Percentiles rank a stretch among this genome's conserved stretches.
Conservation (phyloP, 2,797 vertebrate genomes). For the Leucoraja ocellata region DNA sequence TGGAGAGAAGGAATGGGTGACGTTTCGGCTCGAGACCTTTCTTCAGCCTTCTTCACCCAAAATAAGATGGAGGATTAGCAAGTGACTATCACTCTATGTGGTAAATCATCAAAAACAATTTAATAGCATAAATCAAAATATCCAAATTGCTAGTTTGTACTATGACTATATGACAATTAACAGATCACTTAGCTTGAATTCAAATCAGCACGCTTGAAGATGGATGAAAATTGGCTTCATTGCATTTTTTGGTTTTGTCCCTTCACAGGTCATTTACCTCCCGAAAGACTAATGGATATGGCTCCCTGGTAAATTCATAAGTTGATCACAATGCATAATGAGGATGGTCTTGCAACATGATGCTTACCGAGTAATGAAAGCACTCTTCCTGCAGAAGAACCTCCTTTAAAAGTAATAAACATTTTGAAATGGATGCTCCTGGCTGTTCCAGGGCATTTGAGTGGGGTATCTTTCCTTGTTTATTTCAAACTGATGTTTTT, state of each 20-base stretch:
- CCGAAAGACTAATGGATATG: background rate
- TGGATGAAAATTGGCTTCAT: background rate
- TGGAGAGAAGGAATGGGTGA: too few relatives aligned
- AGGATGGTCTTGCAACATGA: too few relatives aligned
- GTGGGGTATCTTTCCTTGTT: background rate
- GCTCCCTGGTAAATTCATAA: background rate
- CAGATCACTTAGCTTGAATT: background rate
- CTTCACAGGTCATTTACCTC: background rate
- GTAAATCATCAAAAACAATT: background rate
- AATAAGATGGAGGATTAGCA: background rate
- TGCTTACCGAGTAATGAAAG: background rate
- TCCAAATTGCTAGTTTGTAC: background rate
- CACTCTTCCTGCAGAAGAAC: background rate
- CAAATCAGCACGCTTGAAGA: background rate
- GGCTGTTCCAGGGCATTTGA: background rate
- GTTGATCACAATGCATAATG: background rate
- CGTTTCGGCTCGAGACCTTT: too few relatives aligned
- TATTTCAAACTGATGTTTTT: background rate
- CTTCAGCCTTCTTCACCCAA: background rate
- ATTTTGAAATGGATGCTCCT: background rate
- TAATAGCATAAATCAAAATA: background rate
- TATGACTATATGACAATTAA: background rate
- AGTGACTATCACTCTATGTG: background rate
- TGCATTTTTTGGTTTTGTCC: background rate
- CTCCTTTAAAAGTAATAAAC: background rate